Base-by-base conservation (phyloP, 2,797 vertebrate genomes). In the Rhinatrema bivittatum region DNA sequence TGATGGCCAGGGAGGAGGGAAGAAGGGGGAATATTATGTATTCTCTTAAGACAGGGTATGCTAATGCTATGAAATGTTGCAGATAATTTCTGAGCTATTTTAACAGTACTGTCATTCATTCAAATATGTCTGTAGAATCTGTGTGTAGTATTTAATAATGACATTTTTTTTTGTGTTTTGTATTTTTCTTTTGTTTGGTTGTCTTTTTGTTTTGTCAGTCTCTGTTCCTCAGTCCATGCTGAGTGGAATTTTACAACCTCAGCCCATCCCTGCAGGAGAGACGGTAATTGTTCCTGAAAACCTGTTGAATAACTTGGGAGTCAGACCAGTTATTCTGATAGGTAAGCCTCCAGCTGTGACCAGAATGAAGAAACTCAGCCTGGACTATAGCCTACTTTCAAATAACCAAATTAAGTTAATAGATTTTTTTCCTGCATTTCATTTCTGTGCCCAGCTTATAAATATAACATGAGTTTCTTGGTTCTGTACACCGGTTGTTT, bases 211-310 rank as follows among this genome's bases (percentile, higher is more conserved):
- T 46, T 68, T 93, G 66, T 78, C 83, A 58, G 78, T 85, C 32
- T 60, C 88, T 30, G 65, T 87, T 76, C 83, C 88, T 70, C 90
- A 88, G 66, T 76, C 88, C 7, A 68, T 84, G 16, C 73, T 87
- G 31, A 70, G 87, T 53, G 87, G 84, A 50, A 84, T 94, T 80
- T 85, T 98, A 70, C 94, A 94, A 62, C 93, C 94, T 28, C 93
- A 95, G 25, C 90, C 94, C n/a, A 71, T 98, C 74, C 83, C 86
- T 32, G 86, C 85, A 22, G 95, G 91, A 64, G 94, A 97, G 72
- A 97, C 93, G 3, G 93, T 99, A 74, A 89, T 98, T 50, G 80
- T 99, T 60, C 93, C 96, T 12, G 91, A 99, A 85, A 98, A 96
- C 76, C 82, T 98, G 64, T 81, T 98, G 56, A 90, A 76, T 87